Base-by-base conservation (phyloP, 2,888 invertebrate genomes). In the Microdon myrmicae region DNA sequence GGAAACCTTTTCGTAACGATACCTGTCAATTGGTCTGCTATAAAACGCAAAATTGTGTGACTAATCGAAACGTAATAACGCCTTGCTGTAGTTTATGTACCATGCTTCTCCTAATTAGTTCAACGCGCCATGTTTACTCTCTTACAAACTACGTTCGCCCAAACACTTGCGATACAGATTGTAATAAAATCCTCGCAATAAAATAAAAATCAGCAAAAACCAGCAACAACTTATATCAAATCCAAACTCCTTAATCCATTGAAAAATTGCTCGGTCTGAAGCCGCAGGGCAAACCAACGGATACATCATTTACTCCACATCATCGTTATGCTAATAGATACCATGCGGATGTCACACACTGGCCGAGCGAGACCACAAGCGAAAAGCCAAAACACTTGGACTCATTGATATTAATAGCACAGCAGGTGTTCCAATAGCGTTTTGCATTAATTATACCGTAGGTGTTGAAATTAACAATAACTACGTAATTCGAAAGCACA, bases 331-430 rank as follows among this genome's bases (percentile, higher is more conserved):
- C 20, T 14, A 12, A 22, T 6, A 20, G 9, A 26, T 20, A 22
- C 9, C 35, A 60, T 25, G 41, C 53, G 53, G 47, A 53, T 53
- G 45, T 47, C 25, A 25, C 38, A 12, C 14, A 48, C 28, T 6
- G 17, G 14, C 38, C 25, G 47, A 41, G 35, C 39, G 32, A 29
- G 47, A 29, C 37, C 22, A 35, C 10, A 2, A 51, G n/a, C n/a
- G n/a, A n/a, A n/a, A n/a, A 31, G 34, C 16, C 34, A 14, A 56
- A 51, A 56, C 35, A 51, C 43, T 58, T 22, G 41, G 34, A 43
- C 64, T 58, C 64, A 64, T 64, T 64, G 58, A 51, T 58, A 64
- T 64, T 47, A 64, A 56, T 58, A 64, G 64, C 58, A 37, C 37
- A 37, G 43, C 64, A 64, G 64, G 64, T 64, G 64, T 64, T 58